A percentile compares a stretch with the other conserved stretches of the same genome.
Evolutionary conservation across 2,113 vertebrate species (phyloP).

Genomic region (Eurystomus gularis): DNA sequence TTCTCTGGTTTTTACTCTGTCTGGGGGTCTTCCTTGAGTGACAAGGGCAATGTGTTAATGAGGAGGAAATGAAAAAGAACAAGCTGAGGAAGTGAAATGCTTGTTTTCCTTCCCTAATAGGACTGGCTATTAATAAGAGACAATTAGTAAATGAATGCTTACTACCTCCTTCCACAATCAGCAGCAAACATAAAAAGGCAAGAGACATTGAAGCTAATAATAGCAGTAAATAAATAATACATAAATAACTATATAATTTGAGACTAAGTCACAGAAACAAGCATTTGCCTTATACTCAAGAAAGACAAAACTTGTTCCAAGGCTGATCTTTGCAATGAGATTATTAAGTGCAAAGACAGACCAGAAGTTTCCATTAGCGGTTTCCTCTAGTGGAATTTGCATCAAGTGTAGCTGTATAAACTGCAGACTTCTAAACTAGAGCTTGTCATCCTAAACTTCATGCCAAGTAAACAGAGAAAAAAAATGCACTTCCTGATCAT

Average conservation of each 20-base stretch:
- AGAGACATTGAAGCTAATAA: neutral
- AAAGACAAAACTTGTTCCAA: neutral
- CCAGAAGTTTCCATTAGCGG: neutral
- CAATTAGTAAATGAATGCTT: constrained; percentile 52
- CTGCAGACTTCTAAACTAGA: neutral
- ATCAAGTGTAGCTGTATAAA: neutral
- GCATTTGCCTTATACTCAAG: neutral
- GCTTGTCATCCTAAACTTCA: neutral
- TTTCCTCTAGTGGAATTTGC: neutral
- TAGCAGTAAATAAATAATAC: neutral
- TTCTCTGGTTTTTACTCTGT: neutral
- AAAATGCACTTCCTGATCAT: neutral
- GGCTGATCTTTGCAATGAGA: neutral
- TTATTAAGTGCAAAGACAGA: neutral
- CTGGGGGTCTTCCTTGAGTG: neutral
- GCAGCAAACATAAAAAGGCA: neutral
- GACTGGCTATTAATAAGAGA: constrained; percentile 35
- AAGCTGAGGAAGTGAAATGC: neutral
- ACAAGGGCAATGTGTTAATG: neutral
- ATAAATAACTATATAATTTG: neutral
- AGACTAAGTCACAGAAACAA: neutral
- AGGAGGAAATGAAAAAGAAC: constrained; percentile 37
- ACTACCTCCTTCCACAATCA: constrained; percentile 49
- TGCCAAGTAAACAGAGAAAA: neutral
- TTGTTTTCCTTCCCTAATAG: constrained; percentile 34